A percentile compares a stretch with the other conserved stretches of the same genome.
Evolutionary conservation across 2,888 invertebrate species (phyloP).

Genomic region (Leptinotarsa peninsularis): DNA sequence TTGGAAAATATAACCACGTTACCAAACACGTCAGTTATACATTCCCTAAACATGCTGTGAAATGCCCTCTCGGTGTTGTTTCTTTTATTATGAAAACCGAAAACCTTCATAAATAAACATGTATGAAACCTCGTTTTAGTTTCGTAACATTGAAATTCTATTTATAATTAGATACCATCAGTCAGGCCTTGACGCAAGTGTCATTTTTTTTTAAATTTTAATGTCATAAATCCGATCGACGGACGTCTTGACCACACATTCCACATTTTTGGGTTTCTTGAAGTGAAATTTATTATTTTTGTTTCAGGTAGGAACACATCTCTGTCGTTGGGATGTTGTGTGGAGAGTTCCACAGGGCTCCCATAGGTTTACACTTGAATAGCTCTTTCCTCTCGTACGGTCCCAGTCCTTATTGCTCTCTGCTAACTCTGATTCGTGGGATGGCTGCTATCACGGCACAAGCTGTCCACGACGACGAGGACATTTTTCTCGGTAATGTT

Average conservation of each 20-base stretch:
- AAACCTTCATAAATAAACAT: no score
- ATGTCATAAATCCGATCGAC: no score
- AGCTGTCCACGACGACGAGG: slow-evolving; percentile 71
- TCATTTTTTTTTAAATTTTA: no score
- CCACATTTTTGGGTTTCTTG: neutral
- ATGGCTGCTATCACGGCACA: slow-evolving; percentile 71
- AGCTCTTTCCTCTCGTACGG: slow-evolving; percentile 63
- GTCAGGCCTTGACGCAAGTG: no score
- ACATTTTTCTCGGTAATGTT: slow-evolving; percentile 75
- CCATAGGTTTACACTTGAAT: slow-evolving; percentile 66
- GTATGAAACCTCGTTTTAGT: no score
- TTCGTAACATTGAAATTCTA: no score
- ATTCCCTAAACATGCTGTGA: no score
- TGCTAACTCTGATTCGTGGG: slow-evolving; percentile 72
- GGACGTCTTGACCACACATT: neutral
- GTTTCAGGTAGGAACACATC: slow-evolving; percentile 62
- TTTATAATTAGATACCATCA: no score
- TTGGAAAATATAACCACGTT: no score
- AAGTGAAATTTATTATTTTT: slow-evolving; percentile 33
- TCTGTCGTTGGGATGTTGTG: slow-evolving; percentile 68
- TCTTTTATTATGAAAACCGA: no score
- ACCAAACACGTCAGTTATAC: no score
- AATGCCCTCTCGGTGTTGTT: no score
- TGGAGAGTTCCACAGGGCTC: slow-evolving; percentile 68
- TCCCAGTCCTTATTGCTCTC: slow-evolving; percentile 71